Evolutionary conservation across 1,140 invertebrate species (phyloP).

Genomic region (Drosophila nebulosa): DNA sequence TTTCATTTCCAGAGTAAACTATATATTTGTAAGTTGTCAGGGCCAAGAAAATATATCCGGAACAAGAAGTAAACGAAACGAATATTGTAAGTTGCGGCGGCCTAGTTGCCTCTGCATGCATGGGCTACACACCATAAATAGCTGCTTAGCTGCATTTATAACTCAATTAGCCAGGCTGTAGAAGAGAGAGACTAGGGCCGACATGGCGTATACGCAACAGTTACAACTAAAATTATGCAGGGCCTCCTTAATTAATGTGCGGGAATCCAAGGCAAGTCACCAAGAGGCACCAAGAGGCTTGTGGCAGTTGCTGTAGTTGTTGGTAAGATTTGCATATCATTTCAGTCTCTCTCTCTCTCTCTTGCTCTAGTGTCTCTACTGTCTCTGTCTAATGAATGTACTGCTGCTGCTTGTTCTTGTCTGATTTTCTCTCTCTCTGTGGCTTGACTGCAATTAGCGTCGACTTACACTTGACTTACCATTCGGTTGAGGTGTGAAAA

Average conservation of each 20-base stretch:
- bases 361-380: neutral
- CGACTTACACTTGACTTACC: slow-evolving; percentile 43
- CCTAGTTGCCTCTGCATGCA: neutral
- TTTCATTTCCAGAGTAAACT: neutral
- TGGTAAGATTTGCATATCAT: slow-evolving; percentile 5
- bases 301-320: neutral
- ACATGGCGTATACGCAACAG: slow-evolving; percentile 8
- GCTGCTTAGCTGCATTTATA: slow-evolving; percentile 60
- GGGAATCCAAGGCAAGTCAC: neutral
- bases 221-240: slow-evolving; percentile 10
- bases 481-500: slow-evolving; percentile 19
- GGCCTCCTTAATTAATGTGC: slow-evolving; percentile 2
- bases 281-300: neutral
- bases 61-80: slow-evolving; percentile 7
- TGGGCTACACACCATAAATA: slow-evolving; percentile 58
- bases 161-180: slow-evolving; percentile 55
- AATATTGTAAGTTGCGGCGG: slow-evolving; percentile 18
- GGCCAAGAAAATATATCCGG: slow-evolving; percentile 40
- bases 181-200: neutral
- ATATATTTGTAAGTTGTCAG: slow-evolving; percentile 9
- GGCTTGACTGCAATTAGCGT: slow-evolving; percentile 42
- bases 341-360: neutral
- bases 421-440: neutral
- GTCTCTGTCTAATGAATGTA: slow-evolving; percentile 1
- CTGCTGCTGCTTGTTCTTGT: neutral